Evolutionary conservation across 2,113 vertebrate genomes (phyloP).

Genomic region (Vicugna pacos): DNA sequence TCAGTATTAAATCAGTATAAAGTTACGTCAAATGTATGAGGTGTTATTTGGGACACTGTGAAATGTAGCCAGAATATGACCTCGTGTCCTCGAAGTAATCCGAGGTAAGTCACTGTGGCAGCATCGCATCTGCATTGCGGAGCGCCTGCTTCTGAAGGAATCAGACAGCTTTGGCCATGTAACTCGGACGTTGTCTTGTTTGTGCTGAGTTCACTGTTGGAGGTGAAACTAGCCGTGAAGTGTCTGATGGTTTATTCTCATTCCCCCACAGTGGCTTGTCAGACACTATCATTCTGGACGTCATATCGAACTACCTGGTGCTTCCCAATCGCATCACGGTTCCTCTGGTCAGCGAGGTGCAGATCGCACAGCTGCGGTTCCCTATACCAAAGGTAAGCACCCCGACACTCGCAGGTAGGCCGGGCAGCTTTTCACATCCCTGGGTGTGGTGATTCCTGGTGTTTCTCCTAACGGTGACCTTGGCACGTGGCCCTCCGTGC

Average conservation of each 20-base stretch:
- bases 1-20: not conserved
- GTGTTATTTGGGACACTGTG: not conserved
- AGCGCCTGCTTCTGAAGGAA: too few relatives aligned
- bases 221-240: not conserved
- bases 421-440: rapidly evolving
- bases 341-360: conserved; percentile 94
- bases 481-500: not conserved
- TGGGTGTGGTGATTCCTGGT: not conserved
- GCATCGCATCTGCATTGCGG: too few relatives aligned
- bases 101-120: not conserved
- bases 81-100: not conserved
- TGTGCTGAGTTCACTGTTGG: not conserved
- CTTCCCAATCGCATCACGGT: conserved; percentile 96
- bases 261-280: conserved; percentile 91
- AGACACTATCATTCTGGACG: conserved; percentile 95
- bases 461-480: not conserved
- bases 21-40: not conserved
- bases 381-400: conserved; percentile 94
- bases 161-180: too few relatives aligned
- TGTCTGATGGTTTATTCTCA: not conserved
- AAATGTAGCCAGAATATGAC: not conserved
- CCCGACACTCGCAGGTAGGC: not conserved
- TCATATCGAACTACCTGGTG: conserved; percentile 95
- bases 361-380: conserved; percentile 93
- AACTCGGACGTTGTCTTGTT: rapidly evolving